Conservation (phyloP, 2,797 vertebrate species). For the Heliangelus exortis region DNA sequence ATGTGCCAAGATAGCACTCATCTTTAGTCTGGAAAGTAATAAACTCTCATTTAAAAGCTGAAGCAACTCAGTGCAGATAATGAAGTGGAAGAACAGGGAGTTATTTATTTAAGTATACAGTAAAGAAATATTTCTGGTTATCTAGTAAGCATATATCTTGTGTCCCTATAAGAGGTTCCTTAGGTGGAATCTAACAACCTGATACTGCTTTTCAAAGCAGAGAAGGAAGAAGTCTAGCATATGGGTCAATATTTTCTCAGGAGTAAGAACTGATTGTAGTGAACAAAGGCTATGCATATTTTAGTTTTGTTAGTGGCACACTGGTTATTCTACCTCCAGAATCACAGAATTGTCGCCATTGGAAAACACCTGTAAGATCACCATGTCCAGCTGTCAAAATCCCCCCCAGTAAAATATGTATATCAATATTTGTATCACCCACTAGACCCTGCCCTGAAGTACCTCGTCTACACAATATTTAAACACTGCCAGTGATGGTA, state of each 20-base stretch:
- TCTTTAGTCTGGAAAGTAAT: not conserved
- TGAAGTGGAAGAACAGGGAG: not conserved
- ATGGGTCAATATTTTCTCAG: not conserved
- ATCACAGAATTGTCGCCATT: not conserved
- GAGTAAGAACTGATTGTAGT: not conserved
- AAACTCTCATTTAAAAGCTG: slow-evolving; percentile 1
- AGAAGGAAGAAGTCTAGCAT: not conserved
- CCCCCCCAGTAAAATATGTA: too few species aligned
- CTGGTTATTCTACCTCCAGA: not conserved
- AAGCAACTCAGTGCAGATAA: not conserved
- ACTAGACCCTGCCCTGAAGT: too few species aligned
- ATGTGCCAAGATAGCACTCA: not conserved
- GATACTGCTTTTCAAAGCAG: not conserved
- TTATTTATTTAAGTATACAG: not conserved
- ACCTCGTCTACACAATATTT: too few species aligned
- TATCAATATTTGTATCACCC: too few species aligned
- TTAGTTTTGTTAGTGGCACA: not conserved
- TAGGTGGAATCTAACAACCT: not conserved
- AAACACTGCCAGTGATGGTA: not conserved
- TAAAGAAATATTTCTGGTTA: not conserved
- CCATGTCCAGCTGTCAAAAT: too few species aligned
- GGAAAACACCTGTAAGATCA: too few species aligned
- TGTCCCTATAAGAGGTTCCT: not conserved
- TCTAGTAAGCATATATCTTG: not conserved
- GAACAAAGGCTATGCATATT: not conserved